Evolutionary conservation across 2,113 vertebrate species (phyloP), one percentile per base, ranked within the genome.

Genomic region (Gopherus evgoodei): DNA sequence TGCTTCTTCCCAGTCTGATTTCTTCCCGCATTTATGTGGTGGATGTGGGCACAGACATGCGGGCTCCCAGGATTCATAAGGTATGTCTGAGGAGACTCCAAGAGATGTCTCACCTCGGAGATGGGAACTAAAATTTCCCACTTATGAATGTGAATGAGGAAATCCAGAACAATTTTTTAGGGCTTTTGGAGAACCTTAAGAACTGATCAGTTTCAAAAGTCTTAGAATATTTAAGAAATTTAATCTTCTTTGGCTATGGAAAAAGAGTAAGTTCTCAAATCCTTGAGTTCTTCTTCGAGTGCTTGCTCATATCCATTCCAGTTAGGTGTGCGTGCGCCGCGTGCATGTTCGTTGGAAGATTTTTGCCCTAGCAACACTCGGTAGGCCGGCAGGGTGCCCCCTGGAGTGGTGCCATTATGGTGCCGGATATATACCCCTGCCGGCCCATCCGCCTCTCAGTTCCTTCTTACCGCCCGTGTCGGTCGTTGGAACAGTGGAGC

Each of bases 21-120:
- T 99, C 99, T 6, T 99, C 99, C 38, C 98, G 99, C 1, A 38
- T 99, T 96, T 99, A 99, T 0, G 95, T 99, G 87, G 97, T 99
- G 6, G 99, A 99, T 0, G 99, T 99, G 17, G 99, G 98, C 19
- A 98, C 99, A 0, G 91, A 99, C 6, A 94, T 94, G 4, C 96
- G 97, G 0, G 98, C 98, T 0, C 99, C 99, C 0, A 95, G 88
- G 10, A 95, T 99, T 13, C 98, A 99, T 94, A 99, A 99, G 99
- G 99, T 98, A 86, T 2, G 49, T 84, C 3, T 35, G 80, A 14
- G 38, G 3, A 44, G 44, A 38, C 54, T 62, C 87, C 3, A 79
- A 50, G n/a, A 21, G 53, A 44, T 11, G 2, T 21, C 5, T 54
- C 84, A 44, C 57, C 11, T 35, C n/a, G 79, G 50, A 35, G 76